Evolutionary conservation across 2,797 vertebrate genomes (phyloP), one percentile per base, ranked within the genome.

Genomic region (Triplophysa bombifrons): DNA sequence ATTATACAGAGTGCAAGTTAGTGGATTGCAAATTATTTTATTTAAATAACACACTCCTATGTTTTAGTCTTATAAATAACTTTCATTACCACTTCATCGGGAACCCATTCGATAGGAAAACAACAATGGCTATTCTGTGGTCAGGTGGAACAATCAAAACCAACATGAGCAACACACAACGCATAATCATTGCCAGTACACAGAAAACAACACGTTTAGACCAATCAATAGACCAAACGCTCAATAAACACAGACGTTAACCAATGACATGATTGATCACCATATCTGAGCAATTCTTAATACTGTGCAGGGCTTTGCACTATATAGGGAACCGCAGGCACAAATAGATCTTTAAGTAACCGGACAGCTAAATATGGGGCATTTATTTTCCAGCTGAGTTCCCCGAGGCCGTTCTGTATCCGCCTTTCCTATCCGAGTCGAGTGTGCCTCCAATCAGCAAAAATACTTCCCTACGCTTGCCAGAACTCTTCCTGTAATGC

Each of bases 401-500:
- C 53, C 53, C 53, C 9, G 53, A 55, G 53, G 53, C n/a, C 55
- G 11, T 22, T 46, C 30, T 3, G 8, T 50, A 53, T 12, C 30
- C 65, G 67, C 20, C 65, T 46, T 34, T 27, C 44, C 68, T 79
- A 64, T 58, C 5, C 4, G 20, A 48, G 51, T 89, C 90, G 86
- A 85, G 84, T 87, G 66, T 44, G 88, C 91, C 91, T 88, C 89
- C 86, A 85, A 81, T 80, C 82, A 85, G 85, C 84, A 83, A 81
- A 90, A 90, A 88, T 82, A 84, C 87, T 88, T 87, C 87, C 88
- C 81, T 80, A 87, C 88, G 89, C 80, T 64, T 87, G 88, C 86
- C 82, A 91, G 91, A 93, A 92, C 89, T 91, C 83, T 87, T 77
- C 80, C 66, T 72, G 76, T 69, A 14, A 0, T 55, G 70, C 41